These are phyloP conservation scores for Drosophila serrata DNA, from an alignment of 1,140 invertebrate species.

Conservation along the genomic window DNA sequence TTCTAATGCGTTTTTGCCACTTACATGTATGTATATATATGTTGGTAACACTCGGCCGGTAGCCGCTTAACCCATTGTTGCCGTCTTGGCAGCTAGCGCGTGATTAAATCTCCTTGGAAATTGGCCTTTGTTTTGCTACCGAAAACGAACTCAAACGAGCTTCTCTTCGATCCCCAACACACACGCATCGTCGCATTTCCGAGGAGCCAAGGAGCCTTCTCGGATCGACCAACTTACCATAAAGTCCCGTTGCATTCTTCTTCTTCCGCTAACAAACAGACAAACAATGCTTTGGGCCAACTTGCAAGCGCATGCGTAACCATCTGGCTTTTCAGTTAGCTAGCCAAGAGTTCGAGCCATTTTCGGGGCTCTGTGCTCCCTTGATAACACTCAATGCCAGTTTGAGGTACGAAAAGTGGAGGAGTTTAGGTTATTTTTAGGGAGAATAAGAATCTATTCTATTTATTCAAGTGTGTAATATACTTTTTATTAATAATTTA, in stretches of 20 bases:
- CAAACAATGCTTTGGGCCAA: conserved; percentile 53
- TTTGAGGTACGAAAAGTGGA: background rate
- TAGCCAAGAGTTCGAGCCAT: background rate
- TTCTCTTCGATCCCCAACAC: conserved; percentile 27
- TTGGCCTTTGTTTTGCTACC: conserved; percentile 80
- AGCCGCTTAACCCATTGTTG: conserved; percentile 62
- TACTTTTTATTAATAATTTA: background rate
- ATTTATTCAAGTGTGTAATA: background rate
- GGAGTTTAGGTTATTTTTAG: background rate
- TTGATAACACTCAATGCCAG: conserved; percentile 37
- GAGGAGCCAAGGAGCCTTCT: conserved; percentile 23
- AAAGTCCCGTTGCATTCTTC: conserved; percentile 80
- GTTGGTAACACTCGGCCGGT: conserved; percentile 17
- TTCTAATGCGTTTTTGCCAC: conserved; percentile 81
- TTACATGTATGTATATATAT: conserved; percentile 31
- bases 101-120: conserved; percentile 82
- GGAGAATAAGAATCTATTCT: too few relatives aligned
- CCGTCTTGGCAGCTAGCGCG: conserved; percentile 59
- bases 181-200: conserved; percentile 21
- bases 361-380: conserved; percentile 29
- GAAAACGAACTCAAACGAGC: conserved; percentile 58
- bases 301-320: conserved; percentile 65
- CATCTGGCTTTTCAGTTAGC: conserved; percentile 20
- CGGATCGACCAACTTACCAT: conserved; percentile 75
- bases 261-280: conserved; percentile 77